These are phyloP conservation scores for Pterocles gutturalis DNA, from an alignment of 2,113 vertebrate species.

Conservation along the genomic window DNA sequence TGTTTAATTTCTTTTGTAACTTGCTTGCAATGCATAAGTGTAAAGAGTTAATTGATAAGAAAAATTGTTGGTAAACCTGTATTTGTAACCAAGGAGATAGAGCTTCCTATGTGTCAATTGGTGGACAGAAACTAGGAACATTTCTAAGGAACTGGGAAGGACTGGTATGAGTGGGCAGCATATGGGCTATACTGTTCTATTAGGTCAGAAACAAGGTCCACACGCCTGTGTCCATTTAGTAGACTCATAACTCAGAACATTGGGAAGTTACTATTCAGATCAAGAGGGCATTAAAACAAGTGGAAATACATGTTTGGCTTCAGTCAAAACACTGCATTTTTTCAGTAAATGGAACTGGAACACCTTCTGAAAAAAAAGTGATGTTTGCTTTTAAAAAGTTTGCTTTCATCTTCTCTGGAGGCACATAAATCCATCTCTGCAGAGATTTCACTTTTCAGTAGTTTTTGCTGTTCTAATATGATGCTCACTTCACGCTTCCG, in stretches of 20 bases:
- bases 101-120: not conserved
- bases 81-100: not conserved
- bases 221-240: not conserved
- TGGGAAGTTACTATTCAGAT: not conserved
- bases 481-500: not conserved
- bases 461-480: not conserved
- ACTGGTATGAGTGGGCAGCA: not conserved
- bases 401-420: slow-evolving; percentile 10
- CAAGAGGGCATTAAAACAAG: not conserved
- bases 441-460: slow-evolving; percentile 28
- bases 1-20: not conserved
- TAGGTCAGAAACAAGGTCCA: not conserved
- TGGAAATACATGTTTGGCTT: not conserved
- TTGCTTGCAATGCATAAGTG: not conserved
- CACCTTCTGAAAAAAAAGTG: not conserved
- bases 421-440: slow-evolving; percentile 3
- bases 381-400: not conserved
- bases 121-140: not conserved
- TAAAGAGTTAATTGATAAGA: not conserved
- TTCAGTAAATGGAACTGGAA: not conserved
- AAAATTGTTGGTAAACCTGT: not conserved
- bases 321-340: not conserved
- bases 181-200: not conserved
- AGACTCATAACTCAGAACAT: not conserved
- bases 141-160: not conserved